A percentile compares a stretch with the other conserved stretches of the same genome.
These are phyloP conservation scores for Danionella dracula DNA, from an alignment of 2,797 vertebrate genomes.

Conservation along the genomic window DNA sequence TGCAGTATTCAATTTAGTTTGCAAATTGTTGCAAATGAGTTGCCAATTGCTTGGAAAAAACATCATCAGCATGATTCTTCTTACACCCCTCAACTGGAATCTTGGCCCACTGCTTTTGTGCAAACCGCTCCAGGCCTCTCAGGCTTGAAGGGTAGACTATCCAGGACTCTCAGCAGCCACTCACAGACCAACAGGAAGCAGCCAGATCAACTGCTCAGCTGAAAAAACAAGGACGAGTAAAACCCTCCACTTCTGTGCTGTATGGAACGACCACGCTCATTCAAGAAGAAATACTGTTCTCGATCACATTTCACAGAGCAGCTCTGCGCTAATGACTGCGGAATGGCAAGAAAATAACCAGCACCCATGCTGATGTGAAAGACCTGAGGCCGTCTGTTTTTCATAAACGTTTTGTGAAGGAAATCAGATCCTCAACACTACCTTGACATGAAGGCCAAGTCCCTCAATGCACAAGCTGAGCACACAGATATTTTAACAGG, in stretches of 20 bases:
- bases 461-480: conserved; percentile 50
- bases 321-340: conserved; percentile 18
- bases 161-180: background rate
- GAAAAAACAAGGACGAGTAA: conserved; percentile 24
- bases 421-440: conserved; percentile 61
- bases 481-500: conserved; percentile 49
- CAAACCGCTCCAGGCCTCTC: too few relatives aligned
- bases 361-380: conserved; percentile 55
- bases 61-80: too few relatives aligned
- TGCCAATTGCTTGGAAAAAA: too few relatives aligned
- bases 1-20: too few relatives aligned
- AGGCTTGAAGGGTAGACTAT: background rate
- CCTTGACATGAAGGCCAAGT: conserved; percentile 50
- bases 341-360: conserved; percentile 59
- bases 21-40: too few relatives aligned
- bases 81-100: too few relatives aligned
- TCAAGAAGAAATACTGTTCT: conserved; percentile 46
- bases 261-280: conserved; percentile 22
- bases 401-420: conserved; percentile 67
- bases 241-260: background rate
- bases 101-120: too few relatives aligned
- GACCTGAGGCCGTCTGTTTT: conserved; percentile 67
- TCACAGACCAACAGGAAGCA: conserved; percentile 6
- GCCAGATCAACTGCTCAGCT: conserved; percentile 24
- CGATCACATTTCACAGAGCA: conserved; percentile 49